These are phyloP conservation scores for Andrena minutula DNA, from an alignment of 2,888 invertebrate species.

Conservation along the genomic window DNA sequence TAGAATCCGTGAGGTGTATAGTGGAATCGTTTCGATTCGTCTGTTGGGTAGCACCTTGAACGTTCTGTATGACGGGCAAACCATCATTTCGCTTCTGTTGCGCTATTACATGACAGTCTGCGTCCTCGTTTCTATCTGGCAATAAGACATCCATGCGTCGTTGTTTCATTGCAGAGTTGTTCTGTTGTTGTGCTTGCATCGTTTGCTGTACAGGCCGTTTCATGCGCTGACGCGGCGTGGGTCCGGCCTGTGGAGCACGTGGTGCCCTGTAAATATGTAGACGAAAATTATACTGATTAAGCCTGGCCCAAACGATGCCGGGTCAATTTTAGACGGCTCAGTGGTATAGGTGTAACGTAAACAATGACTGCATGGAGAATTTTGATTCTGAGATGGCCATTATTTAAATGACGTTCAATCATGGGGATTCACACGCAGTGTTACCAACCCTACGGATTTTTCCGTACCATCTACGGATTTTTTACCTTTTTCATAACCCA, in stretches of 20 bases:
- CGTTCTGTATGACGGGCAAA: constrained; percentile 90
- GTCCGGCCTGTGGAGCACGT: constrained; percentile 75
- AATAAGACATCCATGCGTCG: constrained; percentile 88
- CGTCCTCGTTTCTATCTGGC: constrained; percentile 90
- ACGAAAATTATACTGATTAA: constrained; percentile 29
- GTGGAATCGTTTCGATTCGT: constrained; percentile 85
- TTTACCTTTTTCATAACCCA: too few relatives aligned
- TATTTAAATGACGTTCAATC: too few relatives aligned
- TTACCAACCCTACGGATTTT: too few relatives aligned
- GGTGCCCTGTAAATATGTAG: constrained; percentile 73
- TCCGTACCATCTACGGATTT: too few relatives aligned
- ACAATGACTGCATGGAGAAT: too few relatives aligned
- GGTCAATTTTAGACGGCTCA: too few relatives aligned
- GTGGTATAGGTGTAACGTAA: too few relatives aligned
- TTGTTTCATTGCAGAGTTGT: constrained; percentile 81
- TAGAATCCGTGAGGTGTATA: constrained; percentile 90
- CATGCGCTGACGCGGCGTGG: constrained; percentile 80
- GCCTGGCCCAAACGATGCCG: not conserved
- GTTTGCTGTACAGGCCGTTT: constrained; percentile 79
- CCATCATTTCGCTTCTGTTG: constrained; percentile 91
- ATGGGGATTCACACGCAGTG: too few relatives aligned
- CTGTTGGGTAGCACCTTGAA: constrained; percentile 87
- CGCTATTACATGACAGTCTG: constrained; percentile 91
- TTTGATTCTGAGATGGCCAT: too few relatives aligned
- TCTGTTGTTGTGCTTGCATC: constrained; percentile 73